Evolutionary conservation across 2,113 vertebrate genomes (phyloP).

Genomic region (Ramphastos sulfuratus): DNA sequence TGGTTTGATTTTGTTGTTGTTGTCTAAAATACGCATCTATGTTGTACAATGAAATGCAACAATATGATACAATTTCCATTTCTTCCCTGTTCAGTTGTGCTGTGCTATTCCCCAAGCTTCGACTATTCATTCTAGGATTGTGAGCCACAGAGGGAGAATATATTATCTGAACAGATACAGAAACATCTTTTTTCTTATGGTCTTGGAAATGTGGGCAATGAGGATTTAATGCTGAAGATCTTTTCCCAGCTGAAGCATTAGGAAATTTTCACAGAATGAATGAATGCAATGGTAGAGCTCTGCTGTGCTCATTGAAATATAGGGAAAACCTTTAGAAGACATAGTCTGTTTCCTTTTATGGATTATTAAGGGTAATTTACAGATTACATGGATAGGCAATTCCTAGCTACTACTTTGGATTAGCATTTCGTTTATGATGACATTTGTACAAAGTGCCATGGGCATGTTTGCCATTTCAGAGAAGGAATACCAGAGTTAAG

Average conservation of each 20-base stretch:
- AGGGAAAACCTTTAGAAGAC: background rate
- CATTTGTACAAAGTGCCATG: background rate
- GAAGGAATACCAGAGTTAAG: background rate
- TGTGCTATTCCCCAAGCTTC: background rate
- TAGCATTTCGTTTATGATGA: background rate
- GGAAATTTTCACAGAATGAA: background rate
- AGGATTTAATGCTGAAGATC: background rate
- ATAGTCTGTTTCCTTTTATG: background rate
- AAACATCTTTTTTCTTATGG: background rate
- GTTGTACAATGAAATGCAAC: background rate
- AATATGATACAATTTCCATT: background rate
- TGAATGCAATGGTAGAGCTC: background rate
- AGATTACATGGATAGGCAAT: background rate
- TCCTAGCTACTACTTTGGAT: background rate
- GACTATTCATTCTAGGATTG: background rate
- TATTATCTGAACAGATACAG: background rate
- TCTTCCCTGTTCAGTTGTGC: background rate
- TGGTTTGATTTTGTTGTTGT: background rate
- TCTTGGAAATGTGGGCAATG: background rate
- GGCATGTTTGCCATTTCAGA: background rate
- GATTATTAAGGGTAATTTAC: background rate
- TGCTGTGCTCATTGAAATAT: background rate
- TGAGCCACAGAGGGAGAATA: background rate
- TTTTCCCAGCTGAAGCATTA: background rate
- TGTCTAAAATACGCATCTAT: background rate